These are phyloP conservation scores for Enteromius radiatus DNA, from an alignment of 2,797 vertebrate genomes.

Conservation along the genomic window DNA sequence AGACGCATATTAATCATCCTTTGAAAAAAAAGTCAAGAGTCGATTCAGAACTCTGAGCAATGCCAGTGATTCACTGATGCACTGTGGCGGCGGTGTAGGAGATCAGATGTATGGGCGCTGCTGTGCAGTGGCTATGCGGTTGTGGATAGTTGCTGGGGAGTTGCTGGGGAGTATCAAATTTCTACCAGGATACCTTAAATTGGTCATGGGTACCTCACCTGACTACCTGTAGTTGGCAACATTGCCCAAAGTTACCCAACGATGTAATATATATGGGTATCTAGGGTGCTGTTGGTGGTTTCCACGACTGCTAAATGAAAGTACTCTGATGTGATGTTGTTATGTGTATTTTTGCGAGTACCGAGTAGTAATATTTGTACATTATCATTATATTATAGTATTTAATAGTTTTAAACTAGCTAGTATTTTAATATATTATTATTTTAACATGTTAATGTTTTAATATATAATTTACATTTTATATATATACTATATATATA, in stretches of 20 bases:
- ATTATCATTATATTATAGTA: no score
- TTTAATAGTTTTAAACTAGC: not conserved
- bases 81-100: not conserved
- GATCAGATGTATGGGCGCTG: not conserved
- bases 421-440: not conserved
- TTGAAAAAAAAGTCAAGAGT: conserved; percentile 11
- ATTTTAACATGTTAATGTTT: not conserved
- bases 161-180: not conserved
- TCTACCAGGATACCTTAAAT: not conserved
- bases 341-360: not conserved
- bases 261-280: not conserved
- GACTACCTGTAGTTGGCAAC: not conserved
- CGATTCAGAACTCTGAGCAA: conserved; percentile 14
- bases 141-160: not conserved
- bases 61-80: conserved; percentile 14
- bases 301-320: not conserved
- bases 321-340: not conserved
- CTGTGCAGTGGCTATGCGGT: not conserved
- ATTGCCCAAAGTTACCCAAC: not conserved
- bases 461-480: not conserved
- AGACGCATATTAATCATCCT: conserved; percentile 37
- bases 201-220: not conserved
- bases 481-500: no score
- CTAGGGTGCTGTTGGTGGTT: not conserved
- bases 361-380: not conserved